phyloP scores from a whole-genome alignment of 2,113 vertebrate species.

The Podarcis cretensis region DNA sequence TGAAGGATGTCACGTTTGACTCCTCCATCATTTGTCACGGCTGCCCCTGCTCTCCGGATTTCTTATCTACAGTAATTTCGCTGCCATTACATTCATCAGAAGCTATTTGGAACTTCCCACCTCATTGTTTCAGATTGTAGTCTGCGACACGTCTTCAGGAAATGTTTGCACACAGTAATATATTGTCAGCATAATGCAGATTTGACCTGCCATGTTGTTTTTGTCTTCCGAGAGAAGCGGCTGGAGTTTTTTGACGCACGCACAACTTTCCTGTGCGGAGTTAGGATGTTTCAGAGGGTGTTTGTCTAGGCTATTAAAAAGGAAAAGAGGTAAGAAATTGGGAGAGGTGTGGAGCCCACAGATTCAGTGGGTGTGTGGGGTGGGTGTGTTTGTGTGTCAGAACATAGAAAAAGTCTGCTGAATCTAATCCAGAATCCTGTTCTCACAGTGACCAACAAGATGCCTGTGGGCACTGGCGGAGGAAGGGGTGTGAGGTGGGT shows the following conservation, averaged over 20 bases:
- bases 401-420: too few species aligned
- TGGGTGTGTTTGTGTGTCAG: too few species aligned
- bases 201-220: neutral
- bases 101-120: neutral
- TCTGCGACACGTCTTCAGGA: neutral
- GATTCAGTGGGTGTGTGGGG: neutral
- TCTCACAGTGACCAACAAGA: too few species aligned
- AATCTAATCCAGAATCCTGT: too few species aligned
- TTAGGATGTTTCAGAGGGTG: neutral
- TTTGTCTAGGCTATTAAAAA: neutral
- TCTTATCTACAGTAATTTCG: conserved; percentile 25
- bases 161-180: conserved; percentile 13
- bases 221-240: neutral
- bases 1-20: conserved; percentile 16
- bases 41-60: neutral
- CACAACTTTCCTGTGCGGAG: neutral
- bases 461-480: too few species aligned
- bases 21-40: neutral
- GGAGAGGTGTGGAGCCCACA: neutral
- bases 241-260: neutral
- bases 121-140: neutral
- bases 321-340: neutral
- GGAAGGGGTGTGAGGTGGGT: too few species aligned
- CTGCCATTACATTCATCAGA: conserved; percentile 6
- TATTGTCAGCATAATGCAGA: conserved; percentile 28